These are phyloP conservation scores for Diplodus puntazzo DNA, from an alignment of 2,797 vertebrate species.

Conservation along the genomic window DNA sequence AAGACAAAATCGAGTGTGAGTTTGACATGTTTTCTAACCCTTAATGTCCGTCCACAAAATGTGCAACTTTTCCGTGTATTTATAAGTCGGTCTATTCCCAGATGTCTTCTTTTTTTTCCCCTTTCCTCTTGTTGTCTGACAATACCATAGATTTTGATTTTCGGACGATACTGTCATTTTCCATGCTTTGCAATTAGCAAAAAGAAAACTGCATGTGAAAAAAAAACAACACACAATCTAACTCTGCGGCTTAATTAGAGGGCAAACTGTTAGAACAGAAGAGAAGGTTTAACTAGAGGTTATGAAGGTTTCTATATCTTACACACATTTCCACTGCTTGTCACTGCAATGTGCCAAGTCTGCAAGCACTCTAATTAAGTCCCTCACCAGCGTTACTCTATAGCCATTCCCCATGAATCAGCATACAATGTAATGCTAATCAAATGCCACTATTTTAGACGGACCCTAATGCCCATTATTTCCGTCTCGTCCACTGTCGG, in stretches of 20 bases:
- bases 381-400: slow-evolving; percentile 60
- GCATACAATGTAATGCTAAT: slow-evolving; percentile 77
- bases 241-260: slow-evolving; percentile 83
- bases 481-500: slow-evolving; percentile 56
- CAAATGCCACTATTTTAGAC: slow-evolving; percentile 74
- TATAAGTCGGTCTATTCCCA: slow-evolving; percentile 15
- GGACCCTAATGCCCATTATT: slow-evolving; percentile 73
- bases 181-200: slow-evolving; percentile 69
- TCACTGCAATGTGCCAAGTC: slow-evolving; percentile 83
- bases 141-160: slow-evolving; percentile 54
- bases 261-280: slow-evolving; percentile 75
- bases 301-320: slow-evolving; percentile 80
- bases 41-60: neutral
- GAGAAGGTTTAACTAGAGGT: slow-evolving; percentile 83
- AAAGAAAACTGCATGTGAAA: slow-evolving; percentile 39
- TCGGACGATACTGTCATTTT: slow-evolving; percentile 55
- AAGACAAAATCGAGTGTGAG: neutral
- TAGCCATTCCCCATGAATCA: slow-evolving; percentile 79
- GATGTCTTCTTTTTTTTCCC: slow-evolving; percentile 2
- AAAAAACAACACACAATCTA: slow-evolving; percentile 64
- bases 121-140: slow-evolving; percentile 18
- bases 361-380: slow-evolving; percentile 85
- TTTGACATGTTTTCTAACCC: neutral
- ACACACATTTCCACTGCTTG: slow-evolving; percentile 80
- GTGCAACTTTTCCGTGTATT: slow-evolving; percentile 6